A percentile compares a stretch with the other conserved stretches of the same genome.
phyloP scores from a whole-genome alignment of 2,888 invertebrate species.

The Biston stratarius region DNA sequence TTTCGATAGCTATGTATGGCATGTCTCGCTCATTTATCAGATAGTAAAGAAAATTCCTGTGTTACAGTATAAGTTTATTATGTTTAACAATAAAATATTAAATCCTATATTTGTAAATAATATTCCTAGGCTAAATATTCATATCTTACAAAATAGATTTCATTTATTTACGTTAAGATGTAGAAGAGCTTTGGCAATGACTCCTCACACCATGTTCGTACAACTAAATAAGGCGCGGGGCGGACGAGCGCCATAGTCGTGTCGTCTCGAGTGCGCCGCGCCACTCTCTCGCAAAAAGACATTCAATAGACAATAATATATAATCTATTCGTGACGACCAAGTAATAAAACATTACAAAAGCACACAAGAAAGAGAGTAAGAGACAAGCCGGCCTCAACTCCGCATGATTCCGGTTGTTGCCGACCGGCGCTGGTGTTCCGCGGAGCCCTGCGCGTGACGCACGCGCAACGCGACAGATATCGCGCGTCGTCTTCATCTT shows the following conservation, averaged over 20 bases:
- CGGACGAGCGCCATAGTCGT: neutral
- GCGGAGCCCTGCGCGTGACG: no score
- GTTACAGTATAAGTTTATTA: slow-evolving; percentile 14
- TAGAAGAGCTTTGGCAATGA: slow-evolving; percentile 40
- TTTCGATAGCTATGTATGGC: neutral
- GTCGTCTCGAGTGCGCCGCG: neutral
- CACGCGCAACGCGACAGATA: no score
- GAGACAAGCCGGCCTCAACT: no score
- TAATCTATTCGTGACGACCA: no score
- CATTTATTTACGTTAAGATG: slow-evolving; percentile 19
- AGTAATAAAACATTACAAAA: no score
- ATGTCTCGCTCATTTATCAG: neutral
- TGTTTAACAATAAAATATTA: slow-evolving; percentile 19
- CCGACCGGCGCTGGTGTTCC: no score
- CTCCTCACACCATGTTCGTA: slow-evolving; percentile 31
- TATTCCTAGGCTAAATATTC: slow-evolving; percentile 19
- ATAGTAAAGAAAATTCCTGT: neutral
- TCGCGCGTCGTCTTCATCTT: no score
- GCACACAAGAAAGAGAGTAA: no score
- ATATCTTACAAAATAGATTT: slow-evolving; percentile 23
- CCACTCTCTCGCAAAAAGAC: no score
- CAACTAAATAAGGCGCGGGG: slow-evolving; percentile 19
- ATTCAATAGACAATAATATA: no score
- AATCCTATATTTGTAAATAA: slow-evolving; percentile 32
- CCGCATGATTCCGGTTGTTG: no score